These are phyloP conservation scores for Nothocercus julius DNA, from an alignment of 2,113 vertebrate genomes.

Conservation along the genomic window DNA sequence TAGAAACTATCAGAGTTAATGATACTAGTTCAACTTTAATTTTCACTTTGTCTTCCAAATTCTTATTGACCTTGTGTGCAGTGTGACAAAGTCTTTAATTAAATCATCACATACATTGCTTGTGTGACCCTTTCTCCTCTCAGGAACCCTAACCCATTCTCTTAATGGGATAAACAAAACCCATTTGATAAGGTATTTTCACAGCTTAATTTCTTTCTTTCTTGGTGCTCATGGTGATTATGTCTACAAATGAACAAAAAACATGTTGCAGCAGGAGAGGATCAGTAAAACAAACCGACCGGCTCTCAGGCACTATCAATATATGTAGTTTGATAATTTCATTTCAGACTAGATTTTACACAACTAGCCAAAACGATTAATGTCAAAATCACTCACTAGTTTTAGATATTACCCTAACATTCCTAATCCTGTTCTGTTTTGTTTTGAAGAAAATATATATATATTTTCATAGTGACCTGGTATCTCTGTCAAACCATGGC, in stretches of 20 bases:
- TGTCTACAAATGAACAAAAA: background rate
- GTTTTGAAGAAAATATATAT: accelerated
- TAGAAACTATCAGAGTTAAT: background rate
- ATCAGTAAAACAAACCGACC: background rate
- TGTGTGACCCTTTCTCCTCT: background rate
- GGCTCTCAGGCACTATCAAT: background rate
- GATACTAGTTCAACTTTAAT: background rate
- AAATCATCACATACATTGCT: background rate
- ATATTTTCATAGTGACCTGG: background rate
- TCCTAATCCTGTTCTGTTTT: background rate
- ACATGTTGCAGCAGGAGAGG: background rate
- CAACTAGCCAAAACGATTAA: background rate
- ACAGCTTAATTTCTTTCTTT: background rate
- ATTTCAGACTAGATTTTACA: background rate
- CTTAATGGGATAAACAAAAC: background rate
- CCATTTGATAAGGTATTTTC: background rate
- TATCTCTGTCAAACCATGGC: background rate
- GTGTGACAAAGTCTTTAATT: background rate
- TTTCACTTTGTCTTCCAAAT: background rate
- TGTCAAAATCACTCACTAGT: background rate
- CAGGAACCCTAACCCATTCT: background rate
- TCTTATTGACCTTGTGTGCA: background rate
- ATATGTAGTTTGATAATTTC: background rate
- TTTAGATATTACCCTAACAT: background rate
- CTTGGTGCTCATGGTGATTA: background rate